These are phyloP conservation scores for Temnothorax ravouxi DNA, from an alignment of 2,888 invertebrate species.

Conservation along the genomic window DNA sequence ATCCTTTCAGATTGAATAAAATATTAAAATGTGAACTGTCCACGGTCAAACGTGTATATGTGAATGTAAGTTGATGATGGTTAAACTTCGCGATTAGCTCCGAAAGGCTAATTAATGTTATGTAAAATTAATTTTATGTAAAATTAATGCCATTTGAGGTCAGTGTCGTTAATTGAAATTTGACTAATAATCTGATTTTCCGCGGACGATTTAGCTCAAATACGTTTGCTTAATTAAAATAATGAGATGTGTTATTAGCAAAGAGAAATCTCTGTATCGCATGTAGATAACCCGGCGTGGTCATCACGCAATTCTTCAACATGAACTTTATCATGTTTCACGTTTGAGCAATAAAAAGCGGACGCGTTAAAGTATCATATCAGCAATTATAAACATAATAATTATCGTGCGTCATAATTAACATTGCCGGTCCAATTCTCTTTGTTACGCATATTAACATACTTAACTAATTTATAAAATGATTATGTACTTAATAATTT, in stretches of 20 bases:
- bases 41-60: background rate
- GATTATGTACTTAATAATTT: background rate
- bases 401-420: conserved; percentile 69
- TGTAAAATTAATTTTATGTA: background rate
- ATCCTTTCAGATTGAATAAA: conserved; percentile 33
- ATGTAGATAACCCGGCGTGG: conserved; percentile 69
- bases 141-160: background rate
- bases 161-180: conserved; percentile 56
- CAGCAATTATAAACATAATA: conserved; percentile 68
- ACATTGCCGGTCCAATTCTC: conserved; percentile 40
- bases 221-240: conserved; percentile 61
- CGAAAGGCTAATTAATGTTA: conserved; percentile 7
- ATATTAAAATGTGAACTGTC: conserved; percentile 28
- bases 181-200: conserved; percentile 2
- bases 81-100: background rate
- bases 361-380: conserved; percentile 44
- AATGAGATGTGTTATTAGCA: conserved; percentile 41
- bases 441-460: conserved; percentile 50
- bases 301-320: conserved; percentile 69
- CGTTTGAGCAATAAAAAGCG: conserved; percentile 59
- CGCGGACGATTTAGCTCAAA: conserved; percentile 3
- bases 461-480: conserved; percentile 58
- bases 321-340: conserved; percentile 62
- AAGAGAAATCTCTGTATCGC: conserved; percentile 47
- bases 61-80: background rate